Percentiles rank a stretch among this genome's conserved stretches.
Conservation (phyloP, 1,140 invertebrate species). For the Maniola jurtina region DNA sequence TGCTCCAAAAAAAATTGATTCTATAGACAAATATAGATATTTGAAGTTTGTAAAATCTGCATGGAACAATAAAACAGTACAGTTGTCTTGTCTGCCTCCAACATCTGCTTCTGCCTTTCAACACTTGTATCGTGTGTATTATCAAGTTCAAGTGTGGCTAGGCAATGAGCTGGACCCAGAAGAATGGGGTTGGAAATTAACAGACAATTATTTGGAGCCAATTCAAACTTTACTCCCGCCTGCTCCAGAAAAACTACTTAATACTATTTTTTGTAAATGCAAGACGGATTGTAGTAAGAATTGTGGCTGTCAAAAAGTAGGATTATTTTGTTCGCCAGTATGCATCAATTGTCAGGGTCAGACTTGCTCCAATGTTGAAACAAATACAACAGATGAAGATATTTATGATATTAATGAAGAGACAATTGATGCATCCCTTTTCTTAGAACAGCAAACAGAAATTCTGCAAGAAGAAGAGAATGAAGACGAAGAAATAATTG, state of each 20-base stretch:
- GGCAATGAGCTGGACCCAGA: constrained; percentile 46
- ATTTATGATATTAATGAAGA: constrained; percentile 23
- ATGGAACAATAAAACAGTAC: constrained; percentile 42
- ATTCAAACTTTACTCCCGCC: constrained; percentile 38
- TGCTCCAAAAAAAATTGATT: constrained; percentile 52
- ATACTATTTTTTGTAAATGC: constrained; percentile 45
- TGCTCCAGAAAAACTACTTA: constrained; percentile 45
- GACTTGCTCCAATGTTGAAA: constrained; percentile 21
- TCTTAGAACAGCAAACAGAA: too few relatives aligned
- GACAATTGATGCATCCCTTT: constrained; percentile 20
- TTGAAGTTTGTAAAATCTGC: constrained; percentile 49
- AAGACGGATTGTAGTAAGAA: constrained; percentile 30
- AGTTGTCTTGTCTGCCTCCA: constrained; percentile 50
- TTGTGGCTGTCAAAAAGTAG: constrained; percentile 24
- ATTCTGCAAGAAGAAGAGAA: too few relatives aligned
- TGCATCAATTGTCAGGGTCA: constrained; percentile 23
- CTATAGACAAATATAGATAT: constrained; percentile 46
- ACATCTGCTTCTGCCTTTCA: constrained; percentile 48
- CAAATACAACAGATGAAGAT: constrained; percentile 19
- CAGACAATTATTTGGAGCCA: constrained; percentile 37
- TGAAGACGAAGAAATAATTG: too few relatives aligned
- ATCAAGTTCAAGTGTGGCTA: constrained; percentile 38
- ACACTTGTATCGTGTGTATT: constrained; percentile 34
- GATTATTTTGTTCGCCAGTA: constrained; percentile 16
- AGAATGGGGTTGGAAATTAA: constrained; percentile 50